Evolutionary conservation across 2,113 vertebrate genomes (phyloP).

Genomic region (Nansenia antarctica): DNA sequence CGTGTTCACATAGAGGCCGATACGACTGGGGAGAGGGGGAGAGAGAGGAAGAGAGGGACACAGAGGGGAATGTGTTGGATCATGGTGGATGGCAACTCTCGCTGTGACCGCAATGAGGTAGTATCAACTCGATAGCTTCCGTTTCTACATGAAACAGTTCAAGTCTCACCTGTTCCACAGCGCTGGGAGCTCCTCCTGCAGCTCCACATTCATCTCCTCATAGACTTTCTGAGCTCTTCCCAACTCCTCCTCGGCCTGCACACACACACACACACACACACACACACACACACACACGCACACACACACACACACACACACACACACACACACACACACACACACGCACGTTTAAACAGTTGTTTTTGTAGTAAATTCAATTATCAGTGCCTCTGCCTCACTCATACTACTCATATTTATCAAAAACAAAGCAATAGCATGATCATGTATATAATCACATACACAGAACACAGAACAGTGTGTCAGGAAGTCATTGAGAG

Average conservation of each 20-base stretch:
- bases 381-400: too few relatives aligned
- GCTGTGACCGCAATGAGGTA: background rate
- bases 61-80: background rate
- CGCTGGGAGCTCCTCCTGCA: constrained; percentile 94
- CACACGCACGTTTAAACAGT: constrained; percentile 12
- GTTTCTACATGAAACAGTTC: background rate
- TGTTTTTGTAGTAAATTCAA: too few relatives aligned
- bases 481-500: too few relatives aligned
- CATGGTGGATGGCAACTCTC: background rate
- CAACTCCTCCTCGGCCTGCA: constrained; percentile 94
- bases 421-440: background rate
- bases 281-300: too few relatives aligned
- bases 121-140: background rate
- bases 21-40: constrained; percentile 77
- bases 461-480: too few relatives aligned
- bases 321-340: constrained; percentile 26
- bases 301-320: constrained; percentile 29
- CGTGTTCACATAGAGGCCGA: constrained; percentile 95
- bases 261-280: constrained; percentile 22
- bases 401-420: too few relatives aligned
- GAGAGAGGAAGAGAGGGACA: background rate
- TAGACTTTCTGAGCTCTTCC: constrained; percentile 96
- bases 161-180: constrained; percentile 89
- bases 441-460: background rate
- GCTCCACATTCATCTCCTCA: constrained; percentile 94